phyloP scores from a whole-genome alignment of 64 coral and sea anemone genomes.

The Acropora yongei region DNA sequence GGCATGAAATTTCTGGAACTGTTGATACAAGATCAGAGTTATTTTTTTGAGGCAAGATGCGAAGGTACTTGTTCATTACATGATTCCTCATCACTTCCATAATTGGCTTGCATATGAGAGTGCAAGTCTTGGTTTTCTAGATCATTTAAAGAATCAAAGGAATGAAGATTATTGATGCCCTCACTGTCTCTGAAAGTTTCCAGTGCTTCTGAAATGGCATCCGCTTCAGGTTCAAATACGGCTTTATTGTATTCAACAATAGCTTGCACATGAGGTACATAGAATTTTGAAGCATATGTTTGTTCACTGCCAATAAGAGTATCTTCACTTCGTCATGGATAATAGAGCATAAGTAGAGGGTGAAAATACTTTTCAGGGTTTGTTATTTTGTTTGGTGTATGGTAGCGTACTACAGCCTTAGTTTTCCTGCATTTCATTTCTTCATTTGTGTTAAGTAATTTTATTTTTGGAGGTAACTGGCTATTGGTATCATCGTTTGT shows the following conservation, averaged over 20 bases:
- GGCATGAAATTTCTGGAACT: slow-evolving; percentile 2
- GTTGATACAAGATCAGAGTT: not conserved
- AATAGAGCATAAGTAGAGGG: slow-evolving; percentile 27
- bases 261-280: slow-evolving; percentile 45
- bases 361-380: slow-evolving; percentile 20
- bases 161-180: slow-evolving; percentile 43
- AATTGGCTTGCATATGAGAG: slow-evolving; percentile 12
- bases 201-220: slow-evolving; percentile 57
- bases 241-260: slow-evolving; percentile 35
- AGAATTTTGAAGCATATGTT: slow-evolving; percentile 59
- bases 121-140: slow-evolving; percentile 53
- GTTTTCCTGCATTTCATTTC: slow-evolving; percentile 39
- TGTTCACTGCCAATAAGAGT: slow-evolving; percentile 43
- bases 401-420: slow-evolving; percentile 21
- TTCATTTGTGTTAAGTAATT: slow-evolving; percentile 29
- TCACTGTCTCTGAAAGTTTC: slow-evolving; percentile 61
- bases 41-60: slow-evolving; percentile 35
- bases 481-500: not conserved
- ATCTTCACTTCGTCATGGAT: slow-evolving; percentile 24
- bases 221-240: slow-evolving; percentile 54
- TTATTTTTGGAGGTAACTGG: slow-evolving; percentile 37
- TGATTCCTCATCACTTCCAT: slow-evolving; percentile 25
- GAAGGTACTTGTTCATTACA: slow-evolving; percentile 38
- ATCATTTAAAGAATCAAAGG: slow-evolving; percentile 55
- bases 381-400: slow-evolving; percentile 31